A percentile compares a stretch with the other conserved stretches of the same genome.
These are phyloP conservation scores for Allophyes oxyacanthae DNA, from an alignment of 2,888 invertebrate genomes.

Conservation along the genomic window DNA sequence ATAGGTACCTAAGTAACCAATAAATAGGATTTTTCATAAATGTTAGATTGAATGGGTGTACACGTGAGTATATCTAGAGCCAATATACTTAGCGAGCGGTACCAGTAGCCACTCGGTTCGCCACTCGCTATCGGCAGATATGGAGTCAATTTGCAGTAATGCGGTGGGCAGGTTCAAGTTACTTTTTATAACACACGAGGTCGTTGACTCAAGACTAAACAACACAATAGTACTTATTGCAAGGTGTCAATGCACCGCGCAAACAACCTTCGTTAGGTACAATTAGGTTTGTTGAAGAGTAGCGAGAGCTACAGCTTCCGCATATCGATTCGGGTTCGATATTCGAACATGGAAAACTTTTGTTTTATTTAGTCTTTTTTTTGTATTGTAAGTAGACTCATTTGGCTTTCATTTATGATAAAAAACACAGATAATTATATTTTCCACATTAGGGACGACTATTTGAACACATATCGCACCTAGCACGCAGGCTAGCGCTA, in stretches of 20 bases:
- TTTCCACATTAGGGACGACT: too few relatives aligned
- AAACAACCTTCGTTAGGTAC: slow-evolving; percentile 61
- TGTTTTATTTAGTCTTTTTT: background rate
- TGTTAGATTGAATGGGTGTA: slow-evolving; percentile 30
- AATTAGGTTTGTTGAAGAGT: slow-evolving; percentile 46
- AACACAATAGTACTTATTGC: slow-evolving; percentile 62
- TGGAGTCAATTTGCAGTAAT: slow-evolving; percentile 85
- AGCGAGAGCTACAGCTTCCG: slow-evolving; percentile 23
- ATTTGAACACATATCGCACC: too few relatives aligned
- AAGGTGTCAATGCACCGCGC: slow-evolving; percentile 75
- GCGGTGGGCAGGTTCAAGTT: slow-evolving; percentile 77
- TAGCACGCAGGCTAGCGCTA: too few relatives aligned
- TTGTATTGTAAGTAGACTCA: too few relatives aligned
- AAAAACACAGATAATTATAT: too few relatives aligned
- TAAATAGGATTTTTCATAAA: slow-evolving; percentile 16
- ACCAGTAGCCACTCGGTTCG: slow-evolving; percentile 51
- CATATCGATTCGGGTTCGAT: slow-evolving; percentile 20
- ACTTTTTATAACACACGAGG: slow-evolving; percentile 80
- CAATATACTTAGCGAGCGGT: slow-evolving; percentile 55
- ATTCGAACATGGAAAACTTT: slow-evolving; percentile 3
- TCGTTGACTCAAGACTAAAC: slow-evolving; percentile 81
- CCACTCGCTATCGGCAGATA: slow-evolving; percentile 72
- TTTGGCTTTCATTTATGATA: too few relatives aligned
- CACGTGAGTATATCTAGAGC: slow-evolving; percentile 55
- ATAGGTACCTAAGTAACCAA: too few relatives aligned